Evolutionary conservation across 2,113 vertebrate genomes (phyloP).

Genomic region (Hypomesus transpacificus): DNA sequence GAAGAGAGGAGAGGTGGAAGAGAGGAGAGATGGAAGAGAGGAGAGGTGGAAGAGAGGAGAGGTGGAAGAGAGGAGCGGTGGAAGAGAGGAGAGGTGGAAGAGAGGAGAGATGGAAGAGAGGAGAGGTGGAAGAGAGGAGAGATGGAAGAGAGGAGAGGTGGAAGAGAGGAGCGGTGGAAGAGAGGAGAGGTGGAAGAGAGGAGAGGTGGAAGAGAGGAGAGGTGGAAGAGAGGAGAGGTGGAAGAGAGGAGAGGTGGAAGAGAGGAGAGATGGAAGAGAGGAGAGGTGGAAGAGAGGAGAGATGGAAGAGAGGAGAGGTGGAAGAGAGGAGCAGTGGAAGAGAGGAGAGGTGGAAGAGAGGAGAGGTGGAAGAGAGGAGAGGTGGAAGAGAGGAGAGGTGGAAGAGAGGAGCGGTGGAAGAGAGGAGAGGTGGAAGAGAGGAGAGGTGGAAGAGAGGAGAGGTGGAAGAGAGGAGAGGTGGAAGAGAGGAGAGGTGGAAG

Average conservation of each 20-base stretch:
- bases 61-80: not conserved
- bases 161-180: constrained; percentile 53
- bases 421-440: constrained; percentile 8
- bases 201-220: too few relatives aligned
- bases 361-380: constrained; percentile 55
- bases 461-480: too few relatives aligned
- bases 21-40: constrained; percentile 36
- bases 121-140: constrained; percentile 55
- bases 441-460: too few relatives aligned
- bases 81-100: too few relatives aligned
- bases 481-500: too few relatives aligned
- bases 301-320: constrained; percentile 45
- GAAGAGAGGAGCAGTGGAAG: too few relatives aligned
- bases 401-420: constrained; percentile 53
- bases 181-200: constrained; percentile 8
- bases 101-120: too few relatives aligned
- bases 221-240: too few relatives aligned
- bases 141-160: constrained; percentile 70
- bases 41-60: constrained; percentile 59
- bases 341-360: too few relatives aligned
- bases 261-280: constrained; percentile 70
- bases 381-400: constrained; percentile 70
- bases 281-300: constrained; percentile 34
- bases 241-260: constrained; percentile 52
- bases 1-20: constrained; percentile 70